These are phyloP conservation scores for Cloeon dipterum DNA, from an alignment of 2,888 invertebrate genomes.

Conservation along the genomic window DNA sequence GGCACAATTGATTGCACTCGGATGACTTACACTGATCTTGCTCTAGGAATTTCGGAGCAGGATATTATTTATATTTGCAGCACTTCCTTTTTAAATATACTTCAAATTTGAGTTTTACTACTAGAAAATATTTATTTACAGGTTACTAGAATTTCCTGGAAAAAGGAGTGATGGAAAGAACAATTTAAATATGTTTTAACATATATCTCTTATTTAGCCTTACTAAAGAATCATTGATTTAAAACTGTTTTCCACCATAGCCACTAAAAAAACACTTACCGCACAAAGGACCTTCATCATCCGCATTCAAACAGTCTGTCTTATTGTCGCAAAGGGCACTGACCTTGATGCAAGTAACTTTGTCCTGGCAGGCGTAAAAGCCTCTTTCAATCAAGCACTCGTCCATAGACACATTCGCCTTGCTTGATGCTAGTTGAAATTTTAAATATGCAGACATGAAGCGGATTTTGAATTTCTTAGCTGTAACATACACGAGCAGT, in stretches of 20 bases:
- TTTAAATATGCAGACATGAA: too few species aligned
- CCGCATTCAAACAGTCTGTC: slow-evolving; percentile 31
- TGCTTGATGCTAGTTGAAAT: slow-evolving; percentile 4
- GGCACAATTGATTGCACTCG: slow-evolving; percentile 8
- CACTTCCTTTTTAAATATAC: too few species aligned
- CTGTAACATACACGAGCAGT: slow-evolving; percentile 12
- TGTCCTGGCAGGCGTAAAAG: slow-evolving; percentile 27
- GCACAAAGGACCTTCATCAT: slow-evolving; percentile 30
- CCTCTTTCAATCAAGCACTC: slow-evolving; percentile 23
- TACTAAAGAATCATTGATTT: not conserved
- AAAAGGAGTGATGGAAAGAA: too few species aligned
- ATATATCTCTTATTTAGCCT: not conserved
- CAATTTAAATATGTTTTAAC: not conserved
- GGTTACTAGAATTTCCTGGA: too few species aligned
- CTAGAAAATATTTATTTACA: too few species aligned
- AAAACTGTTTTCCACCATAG: not conserved
- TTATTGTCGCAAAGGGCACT: slow-evolving; percentile 27
- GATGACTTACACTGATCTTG: slow-evolving; percentile 4
- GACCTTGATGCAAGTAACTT: slow-evolving; percentile 26
- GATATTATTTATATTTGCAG: too few species aligned
- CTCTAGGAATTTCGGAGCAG: slow-evolving; percentile 2
- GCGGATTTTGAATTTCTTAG: too few species aligned
- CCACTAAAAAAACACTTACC: slow-evolving; percentile 5
- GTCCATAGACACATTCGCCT: slow-evolving; percentile 7
- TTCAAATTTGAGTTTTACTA: too few species aligned